phyloP scores from a whole-genome alignment of 2,888 invertebrate species.

The Trissolcus brochymenae region DNA sequence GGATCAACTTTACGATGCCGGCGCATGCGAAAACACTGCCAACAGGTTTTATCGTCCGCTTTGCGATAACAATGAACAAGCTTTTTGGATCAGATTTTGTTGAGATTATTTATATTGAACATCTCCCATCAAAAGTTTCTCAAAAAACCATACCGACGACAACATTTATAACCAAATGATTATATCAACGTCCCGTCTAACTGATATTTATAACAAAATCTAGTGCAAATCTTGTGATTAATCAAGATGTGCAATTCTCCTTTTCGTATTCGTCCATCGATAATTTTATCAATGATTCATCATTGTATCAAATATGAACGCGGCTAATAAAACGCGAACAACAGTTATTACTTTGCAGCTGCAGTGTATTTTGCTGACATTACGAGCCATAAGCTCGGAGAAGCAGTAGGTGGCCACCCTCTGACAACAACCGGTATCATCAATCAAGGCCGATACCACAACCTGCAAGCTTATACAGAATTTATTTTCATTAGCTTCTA shows the following conservation, averaged over 20 bases:
- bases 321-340: conserved; percentile 46
- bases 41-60: conserved; percentile 66
- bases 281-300: no score
- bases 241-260: no score
- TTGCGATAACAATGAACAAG: conserved; percentile 41
- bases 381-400: conserved; percentile 58
- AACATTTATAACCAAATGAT: no score
- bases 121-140: conserved; percentile 3
- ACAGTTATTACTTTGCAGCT: conserved; percentile 55
- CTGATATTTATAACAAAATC: no score
- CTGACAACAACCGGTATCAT: conserved; percentile 71
- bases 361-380: conserved; percentile 58
- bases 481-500: conserved; percentile 75
- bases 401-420: conserved; percentile 69
- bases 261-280: no score
- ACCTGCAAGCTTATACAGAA: conserved; percentile 74
- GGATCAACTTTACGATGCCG: conserved; percentile 74
- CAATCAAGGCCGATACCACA: conserved; percentile 70
- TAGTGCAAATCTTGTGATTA: no score
- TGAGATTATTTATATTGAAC: conserved; percentile 32
- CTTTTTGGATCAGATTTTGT: conserved; percentile 23
- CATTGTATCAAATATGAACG: conserved; percentile 13
- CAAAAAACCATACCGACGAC: no score
- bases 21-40: conserved; percentile 61
- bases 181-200: no score